phyloP scores from a whole-genome alignment of 2,888 invertebrate genomes.

The Callimorpha dominula region DNA sequence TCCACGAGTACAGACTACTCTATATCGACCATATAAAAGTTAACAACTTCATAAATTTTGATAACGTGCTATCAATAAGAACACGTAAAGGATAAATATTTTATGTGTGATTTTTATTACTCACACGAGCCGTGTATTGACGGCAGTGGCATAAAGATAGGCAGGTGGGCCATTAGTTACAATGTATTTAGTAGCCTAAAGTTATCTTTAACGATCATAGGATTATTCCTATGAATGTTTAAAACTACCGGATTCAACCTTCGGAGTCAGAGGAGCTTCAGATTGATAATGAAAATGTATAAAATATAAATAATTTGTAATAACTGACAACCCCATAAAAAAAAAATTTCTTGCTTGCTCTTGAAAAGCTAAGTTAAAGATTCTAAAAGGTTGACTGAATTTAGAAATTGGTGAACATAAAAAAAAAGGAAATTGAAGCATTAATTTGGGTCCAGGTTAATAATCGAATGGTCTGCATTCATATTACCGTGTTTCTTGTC shows the following conservation, averaged over 20 bases:
- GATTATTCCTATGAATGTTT: neutral
- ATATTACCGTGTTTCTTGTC: too few relatives aligned
- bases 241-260: neutral
- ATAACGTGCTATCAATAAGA: constrained; percentile 76
- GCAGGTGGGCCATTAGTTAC: constrained; percentile 41
- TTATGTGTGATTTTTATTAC: constrained; percentile 68
- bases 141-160: constrained; percentile 54
- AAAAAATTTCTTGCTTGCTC: too few relatives aligned
- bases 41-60: constrained; percentile 78
- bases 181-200: constrained; percentile 11
- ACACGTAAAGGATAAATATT: constrained; percentile 70
- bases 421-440: too few relatives aligned
- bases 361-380: too few relatives aligned
- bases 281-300: neutral
- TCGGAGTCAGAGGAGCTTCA: neutral
- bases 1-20: constrained; percentile 48
- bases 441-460: too few relatives aligned
- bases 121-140: constrained; percentile 49
- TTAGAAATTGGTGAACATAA: too few relatives aligned
- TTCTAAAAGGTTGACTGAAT: too few relatives aligned
- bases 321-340: too few relatives aligned
- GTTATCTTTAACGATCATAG: too few relatives aligned
- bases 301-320: neutral
- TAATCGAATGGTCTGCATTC: too few relatives aligned
- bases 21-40: constrained; percentile 71